Evolutionary conservation across 2,797 vertebrate species (phyloP).

Genomic region (Pangasius mekongensis): DNA sequence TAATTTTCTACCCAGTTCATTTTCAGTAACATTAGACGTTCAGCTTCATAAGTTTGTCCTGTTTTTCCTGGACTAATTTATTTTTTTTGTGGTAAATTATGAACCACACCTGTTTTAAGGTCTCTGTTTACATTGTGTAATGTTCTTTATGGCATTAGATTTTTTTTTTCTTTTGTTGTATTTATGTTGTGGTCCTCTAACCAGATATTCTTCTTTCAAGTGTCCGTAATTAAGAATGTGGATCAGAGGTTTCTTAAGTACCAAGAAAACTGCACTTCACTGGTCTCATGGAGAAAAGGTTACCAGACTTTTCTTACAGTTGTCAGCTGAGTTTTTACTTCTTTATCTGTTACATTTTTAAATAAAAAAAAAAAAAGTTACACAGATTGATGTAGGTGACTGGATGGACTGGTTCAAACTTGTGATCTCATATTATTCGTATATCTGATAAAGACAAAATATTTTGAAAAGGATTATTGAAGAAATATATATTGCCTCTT

Average conservation of each 20-base stretch:
- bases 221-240: conserved; percentile 23
- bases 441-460: background rate
- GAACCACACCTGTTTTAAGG: conserved; percentile 23
- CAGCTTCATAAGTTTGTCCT: conserved; percentile 20
- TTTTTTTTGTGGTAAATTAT: conserved; percentile 29
- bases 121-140: conserved; percentile 49
- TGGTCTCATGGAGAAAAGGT: conserved; percentile 20
- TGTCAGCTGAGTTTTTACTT: conserved; percentile 11
- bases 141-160: conserved; percentile 36
- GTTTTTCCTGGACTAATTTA: conserved; percentile 6
- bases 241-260: conserved; percentile 40
- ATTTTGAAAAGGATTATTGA: conserved; percentile 13
- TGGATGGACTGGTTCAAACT: conserved; percentile 22
- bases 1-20: background rate
- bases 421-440: background rate
- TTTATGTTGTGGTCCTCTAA: background rate
- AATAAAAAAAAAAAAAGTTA: background rate
- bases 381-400: background rate
- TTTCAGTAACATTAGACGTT: conserved; percentile 24
- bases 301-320: conserved; percentile 16
- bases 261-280: conserved; percentile 41
- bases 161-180: background rate
- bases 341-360: conserved; percentile 23
- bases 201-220: background rate
- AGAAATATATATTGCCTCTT: conserved; percentile 7